A percentile compares a stretch with the other conserved stretches of the same genome.
Conservation (phyloP, 2,113 vertebrate species). For the Dipodomys ordii region DNA sequence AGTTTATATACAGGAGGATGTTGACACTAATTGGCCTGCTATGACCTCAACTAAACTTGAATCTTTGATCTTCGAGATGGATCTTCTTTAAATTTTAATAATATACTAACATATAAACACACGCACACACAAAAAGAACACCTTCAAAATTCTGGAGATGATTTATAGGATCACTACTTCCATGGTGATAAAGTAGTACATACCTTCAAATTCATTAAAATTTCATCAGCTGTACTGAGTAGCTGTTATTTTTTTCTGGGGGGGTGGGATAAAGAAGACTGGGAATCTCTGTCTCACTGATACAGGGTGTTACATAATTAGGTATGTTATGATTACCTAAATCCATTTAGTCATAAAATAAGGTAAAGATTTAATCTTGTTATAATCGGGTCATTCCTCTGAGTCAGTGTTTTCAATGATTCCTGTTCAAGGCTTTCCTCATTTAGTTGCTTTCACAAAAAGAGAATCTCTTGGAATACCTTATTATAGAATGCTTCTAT, state of each 20-base stretch:
- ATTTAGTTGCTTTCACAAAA: background rate
- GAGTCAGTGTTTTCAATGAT: background rate
- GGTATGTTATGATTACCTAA: background rate
- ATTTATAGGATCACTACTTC: background rate
- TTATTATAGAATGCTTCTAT: background rate
- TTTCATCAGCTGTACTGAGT: background rate
- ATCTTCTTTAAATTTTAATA: background rate
- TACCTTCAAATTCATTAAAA: background rate
- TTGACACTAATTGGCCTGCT: background rate
- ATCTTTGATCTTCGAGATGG: background rate
- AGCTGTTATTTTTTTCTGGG: background rate
- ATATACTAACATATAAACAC: too few relatives aligned
- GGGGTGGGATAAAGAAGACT: background rate
- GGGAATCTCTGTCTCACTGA: too few relatives aligned
- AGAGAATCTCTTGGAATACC: background rate
- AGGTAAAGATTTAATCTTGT: background rate
- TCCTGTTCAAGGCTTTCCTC: background rate
- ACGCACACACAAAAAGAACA: too few relatives aligned
- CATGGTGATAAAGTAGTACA: background rate
- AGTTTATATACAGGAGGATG: background rate
- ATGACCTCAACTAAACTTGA: background rate
- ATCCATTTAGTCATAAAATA: background rate
- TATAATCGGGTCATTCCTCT: background rate
- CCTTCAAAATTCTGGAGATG: background rate
- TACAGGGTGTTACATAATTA: background rate